phyloP scores from a whole-genome alignment of 2,797 vertebrate genomes.

The Enteromius treurensis region DNA sequence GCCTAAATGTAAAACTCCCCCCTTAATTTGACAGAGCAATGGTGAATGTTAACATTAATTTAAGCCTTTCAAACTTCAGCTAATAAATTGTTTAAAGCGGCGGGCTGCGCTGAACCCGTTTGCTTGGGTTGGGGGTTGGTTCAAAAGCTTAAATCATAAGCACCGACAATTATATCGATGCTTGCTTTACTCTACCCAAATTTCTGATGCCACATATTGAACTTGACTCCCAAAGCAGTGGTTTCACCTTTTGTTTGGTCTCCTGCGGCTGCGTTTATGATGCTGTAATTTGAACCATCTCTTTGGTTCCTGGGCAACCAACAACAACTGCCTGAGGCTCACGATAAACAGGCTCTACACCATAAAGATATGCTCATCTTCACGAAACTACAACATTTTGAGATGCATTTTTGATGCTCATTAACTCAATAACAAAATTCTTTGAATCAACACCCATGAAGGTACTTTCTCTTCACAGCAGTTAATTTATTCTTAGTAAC shows the following conservation, averaged over 20 bases:
- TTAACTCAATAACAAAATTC: neutral
- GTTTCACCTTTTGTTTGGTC: conserved; percentile 53
- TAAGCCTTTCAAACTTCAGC: neutral
- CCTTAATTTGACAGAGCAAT: neutral
- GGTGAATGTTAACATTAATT: no score
- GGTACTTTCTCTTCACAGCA: neutral
- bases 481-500: neutral
- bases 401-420: neutral
- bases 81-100: neutral
- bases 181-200: neutral
- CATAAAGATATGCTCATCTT: conserved; percentile 5
- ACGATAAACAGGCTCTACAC: neutral
- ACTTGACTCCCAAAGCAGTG: conserved; percentile 18
- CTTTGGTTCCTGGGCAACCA: conserved; percentile 52
- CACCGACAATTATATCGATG: neutral
- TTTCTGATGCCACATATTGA: neutral
- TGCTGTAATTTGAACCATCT: conserved; percentile 50
- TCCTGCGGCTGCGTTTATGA: conserved; percentile 45
- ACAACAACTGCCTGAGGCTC: conserved; percentile 20
- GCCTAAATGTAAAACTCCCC: neutral
- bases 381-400: neutral
- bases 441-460: neutral
- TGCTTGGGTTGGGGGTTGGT: neutral
- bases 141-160: neutral
- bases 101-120: neutral